Percentiles rank a stretch among this genome's conserved stretches.
Conservation (phyloP, 2,113 vertebrate species). For the Podarcis cretensis region DNA sequence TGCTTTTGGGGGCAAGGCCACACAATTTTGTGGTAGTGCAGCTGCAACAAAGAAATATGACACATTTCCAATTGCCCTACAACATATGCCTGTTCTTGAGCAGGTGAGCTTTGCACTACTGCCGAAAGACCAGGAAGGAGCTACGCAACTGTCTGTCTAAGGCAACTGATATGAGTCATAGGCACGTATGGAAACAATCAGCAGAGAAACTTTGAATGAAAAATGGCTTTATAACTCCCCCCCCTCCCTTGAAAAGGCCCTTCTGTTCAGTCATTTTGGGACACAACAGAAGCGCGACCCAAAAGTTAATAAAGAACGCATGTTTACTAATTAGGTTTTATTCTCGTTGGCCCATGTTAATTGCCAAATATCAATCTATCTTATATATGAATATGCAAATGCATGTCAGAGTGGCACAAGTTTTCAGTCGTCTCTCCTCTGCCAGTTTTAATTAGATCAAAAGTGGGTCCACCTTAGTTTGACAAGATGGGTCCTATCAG, state of each 20-base stretch:
- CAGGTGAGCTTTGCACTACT: neutral
- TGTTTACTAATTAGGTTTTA: constrained; percentile 83
- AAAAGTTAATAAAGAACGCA: constrained; percentile 81
- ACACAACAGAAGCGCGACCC: constrained; percentile 74
- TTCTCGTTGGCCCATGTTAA: constrained; percentile 79
- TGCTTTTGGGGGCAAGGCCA: too few species aligned
- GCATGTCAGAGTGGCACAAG: constrained; percentile 71
- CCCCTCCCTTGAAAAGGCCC: constrained; percentile 41
- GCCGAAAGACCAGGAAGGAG: neutral
- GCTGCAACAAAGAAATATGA: neutral
- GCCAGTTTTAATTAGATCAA: constrained; percentile 82
- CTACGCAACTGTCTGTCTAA: constrained; percentile 1
- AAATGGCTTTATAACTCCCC: constrained; percentile 48
- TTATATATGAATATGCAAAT: constrained; percentile 82
- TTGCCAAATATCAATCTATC: constrained; percentile 81
- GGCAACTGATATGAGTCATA: constrained; percentile 19
- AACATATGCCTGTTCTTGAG: neutral
- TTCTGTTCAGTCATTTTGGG: constrained; percentile 72
- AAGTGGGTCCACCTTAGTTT: constrained; percentile 75
- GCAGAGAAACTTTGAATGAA: constrained; percentile 39
- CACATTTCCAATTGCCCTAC: neutral
- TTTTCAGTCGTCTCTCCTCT: constrained; percentile 71
- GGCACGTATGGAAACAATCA: constrained; percentile 40
- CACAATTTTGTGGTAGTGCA: neutral
- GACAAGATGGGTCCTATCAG: constrained; percentile 75